Base-by-base conservation (phyloP, 2,888 invertebrate genomes). In the Blomia tropicalis region DNA sequence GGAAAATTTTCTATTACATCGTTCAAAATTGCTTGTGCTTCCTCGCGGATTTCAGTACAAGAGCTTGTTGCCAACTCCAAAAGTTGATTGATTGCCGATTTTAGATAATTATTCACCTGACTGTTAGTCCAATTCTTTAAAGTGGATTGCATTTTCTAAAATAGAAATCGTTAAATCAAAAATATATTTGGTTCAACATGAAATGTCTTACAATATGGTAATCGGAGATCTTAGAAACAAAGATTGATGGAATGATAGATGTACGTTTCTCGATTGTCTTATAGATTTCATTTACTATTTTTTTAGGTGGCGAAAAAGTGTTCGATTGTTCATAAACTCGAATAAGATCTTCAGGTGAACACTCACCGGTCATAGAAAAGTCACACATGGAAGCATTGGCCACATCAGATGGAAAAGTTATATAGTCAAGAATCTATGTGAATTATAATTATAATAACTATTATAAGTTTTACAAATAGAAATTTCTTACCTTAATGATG, bases 361-460 rank as follows among this genome's bases (percentile, higher is more conserved):
- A 47, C 22, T 47, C 51, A 27, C n/a, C 51, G 7, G n/a, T 11
- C 51, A 47, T 11, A 27, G 23, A 25, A 27, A 47, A 47, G 27
- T 47, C 51, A 27, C 23, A 7, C 7, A n/a, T 7, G 5, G 51
- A 14, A n/a, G 51, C 51, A n/a, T 47, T 47, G 51, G n/a, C 51
- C 22, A n/a, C 51, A 47, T 47, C 51, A 27, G 51, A 7, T 7
- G 51, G 51, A 47, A 47, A 47, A 14, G n/a, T 47, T 7, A n/a
- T n/a, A 47, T 25, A 47, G 22, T 47, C 51, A n/a, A 47, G 51
- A 47, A 47, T 47, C 51, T n/a, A n/a, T n/a, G n/a, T n/a, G n/a
- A n/a, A n/a, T n/a, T n/a, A n/a, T n/a, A n/a, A n/a, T n/a, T n/a
- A n/a, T n/a, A n/a, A n/a, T n/a, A n/a, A n/a, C n/a, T n/a, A n/a